Evolutionary conservation across 2,113 vertebrate genomes (phyloP), one percentile per base, ranked within the genome.

Genomic region (Platycercus adscitus): DNA sequence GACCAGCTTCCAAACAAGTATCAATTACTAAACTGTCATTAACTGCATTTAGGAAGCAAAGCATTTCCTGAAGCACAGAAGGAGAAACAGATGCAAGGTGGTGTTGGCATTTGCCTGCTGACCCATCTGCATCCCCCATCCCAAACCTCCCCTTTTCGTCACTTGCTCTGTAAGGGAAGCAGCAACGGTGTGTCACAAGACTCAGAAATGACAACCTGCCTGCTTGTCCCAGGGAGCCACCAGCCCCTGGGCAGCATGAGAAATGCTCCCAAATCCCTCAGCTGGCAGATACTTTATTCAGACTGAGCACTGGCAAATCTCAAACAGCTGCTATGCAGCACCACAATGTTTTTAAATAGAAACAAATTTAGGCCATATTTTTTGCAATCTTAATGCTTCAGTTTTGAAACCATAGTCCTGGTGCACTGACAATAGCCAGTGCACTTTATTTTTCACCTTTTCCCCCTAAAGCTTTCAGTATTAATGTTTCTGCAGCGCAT

Each of bases 41-140:
- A 49, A 29, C 1, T 53, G 37, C 26, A 16, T 29, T 26, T 7
- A 20, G 37, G 35, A 46, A 41, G 68, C 23, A 28, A 69, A 56
- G 41, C 1, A 0, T 13, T 39, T 35, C 73, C 39, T 9, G 10
- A 56, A 53, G 26, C 44, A 8, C 23, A 35, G 49, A 25, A 89
- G 56, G 35, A 77, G 7, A 43, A 7, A 24, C 13, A 52, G 63
- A 3, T 0, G 1, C 0, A 6, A 44, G 63, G 46, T 3, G 64
- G 33, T 4, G 2, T 4, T 7, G 88, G 9, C 4, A 0, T 25
- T 13, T 17, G 12, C 7, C 21, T 24, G 6, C 43, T 11, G 58
- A 58, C 44, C 26, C 70, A 58, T 61, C 47, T 72, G 52, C 37
- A 35, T 3, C 23, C 64, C 31, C 37, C 46, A 58, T 7, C 71